Percentiles rank a stretch among this genome's conserved stretches.
phyloP scores from a whole-genome alignment of 2,888 invertebrate genomes.

The Ectropis crepuscularia region DNA sequence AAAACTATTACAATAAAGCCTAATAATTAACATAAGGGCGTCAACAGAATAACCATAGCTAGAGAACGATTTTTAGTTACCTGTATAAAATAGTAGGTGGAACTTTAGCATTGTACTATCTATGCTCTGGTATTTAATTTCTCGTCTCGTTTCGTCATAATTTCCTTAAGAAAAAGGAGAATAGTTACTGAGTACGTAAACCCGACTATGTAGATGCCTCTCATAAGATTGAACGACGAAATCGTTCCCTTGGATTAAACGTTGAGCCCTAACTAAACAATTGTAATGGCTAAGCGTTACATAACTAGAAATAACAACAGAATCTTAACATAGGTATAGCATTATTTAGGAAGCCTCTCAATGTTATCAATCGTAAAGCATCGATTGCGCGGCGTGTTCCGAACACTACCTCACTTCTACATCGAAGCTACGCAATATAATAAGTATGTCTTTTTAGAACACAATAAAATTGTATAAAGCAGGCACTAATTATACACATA shows the following conservation, averaged over 20 bases:
- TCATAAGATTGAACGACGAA: not conserved
- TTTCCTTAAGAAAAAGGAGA: too few relatives aligned
- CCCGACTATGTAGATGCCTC: too few relatives aligned
- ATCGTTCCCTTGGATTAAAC: constrained; percentile 1
- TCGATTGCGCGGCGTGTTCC: constrained; percentile 58
- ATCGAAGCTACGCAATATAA: constrained; percentile 70
- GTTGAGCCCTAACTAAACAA: constrained; percentile 66
- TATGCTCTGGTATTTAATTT: constrained; percentile 5
- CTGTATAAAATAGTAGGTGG: not conserved
- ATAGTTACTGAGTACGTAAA: too few relatives aligned
- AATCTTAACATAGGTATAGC: constrained; percentile 78
- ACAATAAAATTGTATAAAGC: constrained; percentile 75
- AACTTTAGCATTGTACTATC: not conserved
- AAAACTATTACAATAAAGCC: constrained; percentile 78
- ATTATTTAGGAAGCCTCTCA: constrained; percentile 81
- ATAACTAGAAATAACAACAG: constrained; percentile 83
- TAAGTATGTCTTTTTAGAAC: constrained; percentile 75
- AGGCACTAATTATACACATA: constrained; percentile 79
- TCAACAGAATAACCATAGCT: not conserved
- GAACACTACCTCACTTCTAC: constrained; percentile 64
- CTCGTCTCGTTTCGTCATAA: too few relatives aligned
- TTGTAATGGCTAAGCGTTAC: constrained; percentile 81
- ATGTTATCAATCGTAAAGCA: constrained; percentile 69
- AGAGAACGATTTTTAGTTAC: constrained; percentile 7
- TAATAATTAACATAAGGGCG: constrained; percentile 49